A percentile compares a stretch with the other conserved stretches of the same genome.
Conservation (phyloP, 2,888 invertebrate species). For the Empis stercorea region DNA sequence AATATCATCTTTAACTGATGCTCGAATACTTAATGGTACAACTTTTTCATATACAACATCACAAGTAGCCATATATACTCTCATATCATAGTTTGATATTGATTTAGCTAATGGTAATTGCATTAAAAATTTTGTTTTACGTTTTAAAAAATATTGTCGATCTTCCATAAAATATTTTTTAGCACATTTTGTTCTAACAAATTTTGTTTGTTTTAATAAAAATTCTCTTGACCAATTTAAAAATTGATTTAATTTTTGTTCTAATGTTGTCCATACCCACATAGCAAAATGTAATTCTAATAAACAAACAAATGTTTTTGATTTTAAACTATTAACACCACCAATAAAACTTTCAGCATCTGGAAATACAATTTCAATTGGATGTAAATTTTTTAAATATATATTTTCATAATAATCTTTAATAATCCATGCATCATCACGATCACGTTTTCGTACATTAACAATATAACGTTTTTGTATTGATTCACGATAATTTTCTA, state of each 20-base stretch:
- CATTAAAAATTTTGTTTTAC: slow-evolving; percentile 17
- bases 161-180: slow-evolving; percentile 31
- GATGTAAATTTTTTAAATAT: slow-evolving; percentile 25
- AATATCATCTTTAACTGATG: slow-evolving; percentile 20
- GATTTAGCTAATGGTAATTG: slow-evolving; percentile 20
- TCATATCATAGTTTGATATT: slow-evolving; percentile 19
- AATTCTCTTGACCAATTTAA: slow-evolving; percentile 26
- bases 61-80: slow-evolving; percentile 22
- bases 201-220: slow-evolving; percentile 24
- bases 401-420: slow-evolving; percentile 29
- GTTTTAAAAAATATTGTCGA: slow-evolving; percentile 22
- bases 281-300: slow-evolving; percentile 31
- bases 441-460: slow-evolving; percentile 24
- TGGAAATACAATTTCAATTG: slow-evolving; percentile 27
- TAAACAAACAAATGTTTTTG: slow-evolving; percentile 27
- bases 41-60: slow-evolving; percentile 27
- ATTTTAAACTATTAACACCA: slow-evolving; percentile 27
- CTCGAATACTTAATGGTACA: slow-evolving; percentile 23
- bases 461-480: slow-evolving; percentile 11
- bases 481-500: slow-evolving; percentile 22
- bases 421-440: slow-evolving; percentile 32
- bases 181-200: slow-evolving; percentile 25
- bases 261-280: slow-evolving; percentile 26
- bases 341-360: slow-evolving; percentile 22
- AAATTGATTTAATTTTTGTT: slow-evolving; percentile 24